A percentile compares a stretch with the other conserved stretches of the same genome.
phyloP scores from a whole-genome alignment of 2,888 invertebrate genomes.

The Synanthedon vespiformis region DNA sequence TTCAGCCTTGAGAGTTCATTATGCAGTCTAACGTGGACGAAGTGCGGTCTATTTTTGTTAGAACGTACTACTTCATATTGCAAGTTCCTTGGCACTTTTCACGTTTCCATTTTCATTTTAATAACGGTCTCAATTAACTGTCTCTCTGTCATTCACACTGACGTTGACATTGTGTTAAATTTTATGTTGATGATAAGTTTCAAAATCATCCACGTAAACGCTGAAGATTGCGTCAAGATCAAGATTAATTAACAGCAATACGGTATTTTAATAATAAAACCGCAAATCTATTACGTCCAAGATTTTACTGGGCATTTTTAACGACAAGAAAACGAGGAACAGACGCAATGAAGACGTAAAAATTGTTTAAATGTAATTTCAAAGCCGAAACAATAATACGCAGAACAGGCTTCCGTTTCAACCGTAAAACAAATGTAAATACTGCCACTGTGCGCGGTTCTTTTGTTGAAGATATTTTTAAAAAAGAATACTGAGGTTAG shows the following conservation, averaged over 20 bases:
- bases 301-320: constrained; percentile 9
- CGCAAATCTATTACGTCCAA: constrained; percentile 12
- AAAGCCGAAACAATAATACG: constrained; percentile 13
- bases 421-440: neutral
- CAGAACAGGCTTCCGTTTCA: constrained; percentile 10
- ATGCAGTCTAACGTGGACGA: constrained; percentile 10
- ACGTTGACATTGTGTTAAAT: too few species aligned
- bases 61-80: neutral
- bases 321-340: constrained; percentile 17
- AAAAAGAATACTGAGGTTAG: too few species aligned
- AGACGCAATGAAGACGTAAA: constrained; percentile 25
- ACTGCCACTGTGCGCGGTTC: neutral
- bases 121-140: neutral
- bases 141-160: too few species aligned
- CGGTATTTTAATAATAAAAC: constrained; percentile 3
- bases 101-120: neutral
- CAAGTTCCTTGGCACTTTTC: neutral
- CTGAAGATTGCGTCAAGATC: too few species aligned
- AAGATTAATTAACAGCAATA: too few species aligned
- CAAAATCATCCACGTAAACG: too few species aligned
- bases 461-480: neutral
- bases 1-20: constrained; percentile 26
- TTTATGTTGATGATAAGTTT: too few species aligned
- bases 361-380: constrained; percentile 11
- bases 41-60: constrained; percentile 6